Evolutionary conservation across 2,113 vertebrate species (phyloP).

Genomic region (Heterotis niloticus): DNA sequence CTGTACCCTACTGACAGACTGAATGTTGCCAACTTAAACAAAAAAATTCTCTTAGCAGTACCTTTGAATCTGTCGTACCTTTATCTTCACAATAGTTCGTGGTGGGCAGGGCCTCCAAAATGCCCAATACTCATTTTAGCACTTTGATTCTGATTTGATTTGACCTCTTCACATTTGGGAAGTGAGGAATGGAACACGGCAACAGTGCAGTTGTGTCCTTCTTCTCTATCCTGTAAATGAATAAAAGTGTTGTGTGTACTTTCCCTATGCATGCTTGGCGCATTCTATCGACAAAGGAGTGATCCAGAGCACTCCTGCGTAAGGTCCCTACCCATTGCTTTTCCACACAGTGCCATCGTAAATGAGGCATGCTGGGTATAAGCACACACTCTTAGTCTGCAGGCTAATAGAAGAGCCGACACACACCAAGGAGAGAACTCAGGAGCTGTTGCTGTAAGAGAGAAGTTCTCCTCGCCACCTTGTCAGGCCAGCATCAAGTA

Average conservation of each 20-base stretch:
- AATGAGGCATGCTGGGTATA: neutral
- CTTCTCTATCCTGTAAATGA: neutral
- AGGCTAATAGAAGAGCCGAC: neutral
- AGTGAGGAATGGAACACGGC: too few species aligned
- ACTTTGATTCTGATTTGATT: neutral
- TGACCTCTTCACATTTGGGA: neutral
- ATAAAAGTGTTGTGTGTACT: neutral
- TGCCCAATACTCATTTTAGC: neutral
- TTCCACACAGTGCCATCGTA: neutral
- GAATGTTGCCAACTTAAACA: neutral
- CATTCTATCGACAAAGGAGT: constrained; percentile 28
- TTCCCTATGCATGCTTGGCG: neutral
- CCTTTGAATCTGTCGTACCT: neutral
- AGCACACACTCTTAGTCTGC: too few species aligned
- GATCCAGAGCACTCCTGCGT: constrained; percentile 19
- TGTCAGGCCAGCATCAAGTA: neutral
- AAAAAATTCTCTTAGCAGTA: neutral
- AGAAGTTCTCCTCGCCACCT: neutral
- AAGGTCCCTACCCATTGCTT: neutral
- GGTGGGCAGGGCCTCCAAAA: constrained; percentile 15
- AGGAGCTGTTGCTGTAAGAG: constrained; percentile 5
- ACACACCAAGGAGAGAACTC: neutral
- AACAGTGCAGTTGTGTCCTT: neutral
- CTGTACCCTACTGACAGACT: neutral
- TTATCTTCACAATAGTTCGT: neutral